Evolutionary conservation across 2,113 vertebrate genomes (phyloP).

Genomic region (Amblyopsis rosae): DNA sequence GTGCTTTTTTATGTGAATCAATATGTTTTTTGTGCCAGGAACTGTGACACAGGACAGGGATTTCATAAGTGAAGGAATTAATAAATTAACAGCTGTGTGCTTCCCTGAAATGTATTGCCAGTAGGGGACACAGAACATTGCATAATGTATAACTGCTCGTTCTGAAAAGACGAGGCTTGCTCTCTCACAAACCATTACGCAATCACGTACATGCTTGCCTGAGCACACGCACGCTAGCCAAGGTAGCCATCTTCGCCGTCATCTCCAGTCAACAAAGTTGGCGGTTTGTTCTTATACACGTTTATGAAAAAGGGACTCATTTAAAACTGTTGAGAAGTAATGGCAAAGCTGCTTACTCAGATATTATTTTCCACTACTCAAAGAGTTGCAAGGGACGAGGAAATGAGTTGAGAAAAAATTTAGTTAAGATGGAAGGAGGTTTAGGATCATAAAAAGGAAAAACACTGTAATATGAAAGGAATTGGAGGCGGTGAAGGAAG

Average conservation of each 20-base stretch:
- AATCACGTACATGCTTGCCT: constrained; percentile 29
- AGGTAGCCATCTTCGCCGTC: constrained; percentile 14
- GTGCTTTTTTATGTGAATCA: too few species aligned
- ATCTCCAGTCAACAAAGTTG: neutral
- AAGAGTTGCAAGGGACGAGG: too few species aligned
- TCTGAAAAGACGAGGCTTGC: constrained; percentile 4
- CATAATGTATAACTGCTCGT: constrained; percentile 34
- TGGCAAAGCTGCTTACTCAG: constrained; percentile 5
- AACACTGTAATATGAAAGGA: neutral
- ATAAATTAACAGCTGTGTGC: too few species aligned
- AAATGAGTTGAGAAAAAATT: neutral
- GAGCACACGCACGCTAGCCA: constrained; percentile 19
- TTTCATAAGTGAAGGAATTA: too few species aligned
- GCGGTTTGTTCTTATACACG: constrained; percentile 18
- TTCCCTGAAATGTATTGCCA: too few species aligned
- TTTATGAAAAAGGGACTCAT: constrained; percentile 18
- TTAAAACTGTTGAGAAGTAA: neutral
- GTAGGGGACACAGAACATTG: constrained; percentile 36
- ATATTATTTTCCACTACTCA: constrained; percentile 20
- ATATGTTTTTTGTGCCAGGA: too few species aligned
- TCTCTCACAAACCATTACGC: constrained; percentile 37
- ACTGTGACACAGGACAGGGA: too few species aligned
- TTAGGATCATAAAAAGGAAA: neutral
- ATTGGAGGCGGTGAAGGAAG: neutral
- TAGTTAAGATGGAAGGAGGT: neutral